Evolutionary conservation across 1,140 invertebrate genomes (phyloP), one percentile per base, ranked within the genome.

Genomic region (Batillaria attramentaria): DNA sequence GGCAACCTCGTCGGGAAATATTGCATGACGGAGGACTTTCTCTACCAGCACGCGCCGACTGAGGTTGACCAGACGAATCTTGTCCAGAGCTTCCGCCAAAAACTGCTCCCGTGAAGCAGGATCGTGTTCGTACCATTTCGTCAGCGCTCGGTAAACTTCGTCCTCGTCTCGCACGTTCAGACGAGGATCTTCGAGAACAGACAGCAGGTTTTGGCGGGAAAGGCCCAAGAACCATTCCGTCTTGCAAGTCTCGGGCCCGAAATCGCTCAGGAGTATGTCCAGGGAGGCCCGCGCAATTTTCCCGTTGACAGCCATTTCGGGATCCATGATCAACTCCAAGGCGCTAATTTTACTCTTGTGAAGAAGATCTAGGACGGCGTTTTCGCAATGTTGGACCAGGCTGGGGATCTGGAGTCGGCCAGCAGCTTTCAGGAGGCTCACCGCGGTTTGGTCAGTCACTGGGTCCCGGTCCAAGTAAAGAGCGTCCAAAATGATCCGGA

Each of bases 101-200:
- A 8, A 41, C 0, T 39, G 37, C 5, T 42, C 33, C 0, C 73
- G 73, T 3, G 10, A 24, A 5, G 28, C 28, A 8, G 73, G 73
- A 39, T 75, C 73, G 54, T 75, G 73, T n/a, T 65, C 35, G 57
- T 75, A 75, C 73, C 73, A 75, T 37, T 31, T 37, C 35, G 24
- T 41, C 73, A 75, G 39, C 50, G 73, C 73, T 18, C 57, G 50
- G 54, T 75, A 75, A n/a, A 60, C 73, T 8, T 75, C 73, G 28
- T 75, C 72, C 37, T 75, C 73, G 35, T 62, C 20, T 28, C 54
- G 50, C 3, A 60, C 73, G 54, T 75, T 75, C 73, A 75, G 57
- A 16, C 54, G 33, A 5, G 20, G 54, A 13, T 75, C 73, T 20
- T 35, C 57, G 54, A 75, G 54, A 6, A 50, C 37, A n/a, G 50